These are phyloP conservation scores for Thunnus thynnus DNA, from an alignment of 2,113 vertebrate genomes.

Conservation along the genomic window DNA sequence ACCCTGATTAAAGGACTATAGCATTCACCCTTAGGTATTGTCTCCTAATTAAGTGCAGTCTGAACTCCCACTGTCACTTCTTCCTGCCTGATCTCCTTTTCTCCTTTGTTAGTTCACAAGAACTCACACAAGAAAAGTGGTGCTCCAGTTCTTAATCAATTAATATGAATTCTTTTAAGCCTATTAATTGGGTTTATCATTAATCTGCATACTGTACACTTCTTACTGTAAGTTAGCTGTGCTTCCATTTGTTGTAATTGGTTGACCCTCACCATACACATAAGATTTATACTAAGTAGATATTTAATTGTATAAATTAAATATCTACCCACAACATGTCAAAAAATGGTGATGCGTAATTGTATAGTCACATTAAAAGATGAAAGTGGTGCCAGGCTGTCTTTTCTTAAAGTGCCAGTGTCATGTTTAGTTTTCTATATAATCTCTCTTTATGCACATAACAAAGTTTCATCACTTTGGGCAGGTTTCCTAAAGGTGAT, in stretches of 20 bases:
- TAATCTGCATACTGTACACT: not conserved
- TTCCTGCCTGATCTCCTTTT: slow-evolving; percentile 26
- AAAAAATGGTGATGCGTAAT: not conserved
- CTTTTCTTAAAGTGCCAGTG: not conserved
- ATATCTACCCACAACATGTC: not conserved
- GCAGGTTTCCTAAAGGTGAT: slow-evolving; percentile 38
- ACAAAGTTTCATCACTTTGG: slow-evolving; percentile 53
- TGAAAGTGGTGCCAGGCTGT: not conserved
- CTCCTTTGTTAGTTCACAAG: slow-evolving; percentile 32
- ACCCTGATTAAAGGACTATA: slow-evolving; percentile 46
- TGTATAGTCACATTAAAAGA: not conserved
- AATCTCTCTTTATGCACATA: slow-evolving; percentile 15
- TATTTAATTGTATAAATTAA: slow-evolving; percentile 4
- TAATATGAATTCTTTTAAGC: slow-evolving; percentile 29
- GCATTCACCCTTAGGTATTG: slow-evolving; percentile 37
- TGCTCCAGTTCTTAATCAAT: slow-evolving; percentile 25
- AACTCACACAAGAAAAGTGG: slow-evolving; percentile 1
- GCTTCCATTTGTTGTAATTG: not conserved
- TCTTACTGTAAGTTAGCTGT: not conserved
- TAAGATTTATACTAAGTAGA: not conserved
- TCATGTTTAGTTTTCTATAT: slow-evolving; percentile 9
- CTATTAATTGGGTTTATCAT: slow-evolving; percentile 24
- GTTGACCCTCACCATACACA: not conserved
- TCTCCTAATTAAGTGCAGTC: slow-evolving; percentile 56
- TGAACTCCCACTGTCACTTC: slow-evolving; percentile 40